Conservation (phyloP, 2,888 invertebrate genomes). For the Osmoderma eremita region DNA sequence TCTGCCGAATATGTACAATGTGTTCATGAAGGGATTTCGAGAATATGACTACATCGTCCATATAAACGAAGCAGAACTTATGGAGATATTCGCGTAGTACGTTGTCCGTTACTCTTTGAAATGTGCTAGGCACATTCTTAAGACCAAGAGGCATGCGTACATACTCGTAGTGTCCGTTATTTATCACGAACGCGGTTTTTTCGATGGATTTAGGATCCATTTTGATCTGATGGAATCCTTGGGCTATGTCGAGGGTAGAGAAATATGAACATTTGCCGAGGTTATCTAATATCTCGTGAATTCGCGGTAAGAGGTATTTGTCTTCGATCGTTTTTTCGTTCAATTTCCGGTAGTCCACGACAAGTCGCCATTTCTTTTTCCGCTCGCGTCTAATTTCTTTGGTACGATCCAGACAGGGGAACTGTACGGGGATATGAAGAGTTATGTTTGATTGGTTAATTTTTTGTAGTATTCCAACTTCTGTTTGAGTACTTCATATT, state of each 20-base stretch:
- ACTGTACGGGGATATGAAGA: slow-evolving; percentile 46
- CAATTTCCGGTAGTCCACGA: slow-evolving; percentile 39
- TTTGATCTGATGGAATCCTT: slow-evolving; percentile 53
- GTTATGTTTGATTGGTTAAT: no score
- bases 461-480: no score
- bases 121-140: slow-evolving; percentile 39
- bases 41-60: slow-evolving; percentile 42
- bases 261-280: slow-evolving; percentile 50
- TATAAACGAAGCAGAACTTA: slow-evolving; percentile 41
- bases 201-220: slow-evolving; percentile 44
- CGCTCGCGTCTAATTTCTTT: slow-evolving; percentile 36
- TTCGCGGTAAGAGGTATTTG: slow-evolving; percentile 44
- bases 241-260: slow-evolving; percentile 49
- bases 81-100: slow-evolving; percentile 36
- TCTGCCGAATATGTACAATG: slow-evolving; percentile 19
- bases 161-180: slow-evolving; percentile 45
- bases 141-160: slow-evolving; percentile 39
- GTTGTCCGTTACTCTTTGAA: slow-evolving; percentile 41
- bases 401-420: slow-evolving; percentile 40
- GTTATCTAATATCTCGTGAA: slow-evolving; percentile 52
- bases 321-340: slow-evolving; percentile 44
- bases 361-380: slow-evolving; percentile 45
- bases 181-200: slow-evolving; percentile 42
- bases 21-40: slow-evolving; percentile 39
- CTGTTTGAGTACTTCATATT: no score